A percentile compares a stretch with the other conserved stretches of the same genome.
Conservation (phyloP, 2,113 vertebrate genomes). For the Sylvia atricapilla region DNA sequence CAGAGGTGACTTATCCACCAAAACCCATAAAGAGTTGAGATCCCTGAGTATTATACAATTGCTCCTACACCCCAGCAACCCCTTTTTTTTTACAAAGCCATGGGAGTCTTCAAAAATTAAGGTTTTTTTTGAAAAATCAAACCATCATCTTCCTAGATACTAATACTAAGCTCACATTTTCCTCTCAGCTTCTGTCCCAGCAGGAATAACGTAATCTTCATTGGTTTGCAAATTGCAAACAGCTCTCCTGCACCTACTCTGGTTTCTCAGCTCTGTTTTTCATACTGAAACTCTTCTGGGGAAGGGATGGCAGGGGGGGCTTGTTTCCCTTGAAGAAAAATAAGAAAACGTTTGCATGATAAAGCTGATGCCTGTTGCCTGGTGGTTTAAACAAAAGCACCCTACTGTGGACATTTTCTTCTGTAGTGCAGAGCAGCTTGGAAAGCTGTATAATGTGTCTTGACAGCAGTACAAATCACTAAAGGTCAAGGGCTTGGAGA, state of each 20-base stretch:
- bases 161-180: constrained; percentile 25
- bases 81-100: neutral
- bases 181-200: constrained; percentile 7
- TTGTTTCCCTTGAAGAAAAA: neutral
- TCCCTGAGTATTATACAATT: neutral
- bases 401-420: constrained; percentile 7
- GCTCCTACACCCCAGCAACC: neutral
- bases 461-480: constrained; percentile 51
- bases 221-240: neutral
- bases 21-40: neutral
- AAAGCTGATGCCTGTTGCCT: neutral
- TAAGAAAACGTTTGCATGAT: constrained; percentile 14
- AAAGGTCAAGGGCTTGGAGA: constrained; percentile 58
- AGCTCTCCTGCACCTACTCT: neutral
- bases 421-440: constrained; percentile 7
- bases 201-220: constrained; percentile 1
- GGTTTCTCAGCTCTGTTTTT: neutral
- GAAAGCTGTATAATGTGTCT: constrained; percentile 48
- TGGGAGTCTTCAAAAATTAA: neutral
- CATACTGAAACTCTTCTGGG: neutral
- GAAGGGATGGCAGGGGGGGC: neutral
- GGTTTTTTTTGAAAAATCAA: neutral
- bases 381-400: constrained; percentile 37
- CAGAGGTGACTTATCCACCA: neutral
- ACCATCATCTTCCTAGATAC: neutral